Base-by-base conservation (phyloP, 1,140 invertebrate species). In the Lethrus apterus region DNA sequence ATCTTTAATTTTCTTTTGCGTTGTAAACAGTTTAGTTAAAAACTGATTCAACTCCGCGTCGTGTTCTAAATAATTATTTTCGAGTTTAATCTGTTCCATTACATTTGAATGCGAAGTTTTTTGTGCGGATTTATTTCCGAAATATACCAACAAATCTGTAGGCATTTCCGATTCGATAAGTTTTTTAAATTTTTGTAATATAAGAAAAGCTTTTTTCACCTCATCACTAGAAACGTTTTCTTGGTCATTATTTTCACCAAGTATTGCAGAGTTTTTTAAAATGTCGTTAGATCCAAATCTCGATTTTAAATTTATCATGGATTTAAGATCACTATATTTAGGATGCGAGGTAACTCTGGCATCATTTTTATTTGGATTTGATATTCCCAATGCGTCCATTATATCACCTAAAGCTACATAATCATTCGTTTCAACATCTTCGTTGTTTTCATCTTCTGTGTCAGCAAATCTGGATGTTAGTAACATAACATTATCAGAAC, bases 381-480 rank as follows among this genome's bases (percentile, higher is more conserved):
- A 49, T 3, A 58, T 8, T 3, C 56, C 54, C 3, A 58, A 21
- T n/a, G 51, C 49, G 14, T 58, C 54, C 42, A 58, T 24, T 10
- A 58, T 26, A 30, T 56, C 17, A 0, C 51, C 52, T 14, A 56
- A 11, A 24, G 40, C 33, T 13, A 58, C 36, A 8, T 56, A 40
- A 1, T 45, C 11, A 2, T 31, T 15, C n/a, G 9, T 9, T 20
- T 32, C 11, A 2, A 30, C 47, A 15, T 47, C 11, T 5, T 38
- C 5, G n/a, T 9, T 5, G 34, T 40, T 11, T 21, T 19, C 9
- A 18, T 15, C 36, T 10, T 50, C 29, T 7, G 58, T 11, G 19
- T 63, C 56, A 4, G 61, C 24, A 29, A 65, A 49, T 44, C 52
- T 48, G 9, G 63, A 59, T 15, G 54, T 40, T 20, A 64, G 43